Evolutionary conservation across 1,140 invertebrate species (phyloP), one percentile per base, ranked within the genome.

Genomic region (Micrasema minimum): DNA sequence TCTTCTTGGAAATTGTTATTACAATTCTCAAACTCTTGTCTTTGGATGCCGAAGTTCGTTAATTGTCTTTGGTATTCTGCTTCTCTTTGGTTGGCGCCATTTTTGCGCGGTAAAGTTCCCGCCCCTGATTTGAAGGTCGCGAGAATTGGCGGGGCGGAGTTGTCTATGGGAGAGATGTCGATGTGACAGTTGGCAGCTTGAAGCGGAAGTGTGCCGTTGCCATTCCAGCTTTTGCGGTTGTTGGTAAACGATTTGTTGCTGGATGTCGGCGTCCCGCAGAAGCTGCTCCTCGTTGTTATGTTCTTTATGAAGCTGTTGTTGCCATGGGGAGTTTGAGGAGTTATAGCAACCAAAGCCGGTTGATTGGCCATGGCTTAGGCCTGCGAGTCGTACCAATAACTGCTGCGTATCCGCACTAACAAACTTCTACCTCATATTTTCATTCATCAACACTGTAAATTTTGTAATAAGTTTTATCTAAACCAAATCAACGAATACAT

Each of bases 181-280:
- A 68, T 45, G 55, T 55, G 20, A 57, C 79, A 75, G 72, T 76
- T 79, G 53, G 82, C 78, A 37, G 71, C 50, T 67, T 83, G 82
- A 38, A 84, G 81, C 35, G 83, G 83, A 75, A 85, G 79, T 18
- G 83, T 84, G 67, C 81, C 81, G 72, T 83, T 84, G 71, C 83
- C 83, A 76, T 83, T 83, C 83, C 83, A 85, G 79, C 83, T 84
- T 78, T 85, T 85, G 20, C 83, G 78, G 76, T 84, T 85, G 22
- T 81, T 79, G 48, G 82, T 78, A 72, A 84, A 83, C 75, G 83
- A 82, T 78, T 84, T 84, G n/a, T 69, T 71, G 9, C 80, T 76
- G 9, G 81, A 81, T 7, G 82, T 81, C 16, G 79, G 77, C 3
- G 80, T 82, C 5, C 83, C 83, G 69, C 83, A 85, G 70, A 85